Evolutionary conservation across 2,888 invertebrate genomes (phyloP).

Genomic region (Drosophila barbarae): DNA sequence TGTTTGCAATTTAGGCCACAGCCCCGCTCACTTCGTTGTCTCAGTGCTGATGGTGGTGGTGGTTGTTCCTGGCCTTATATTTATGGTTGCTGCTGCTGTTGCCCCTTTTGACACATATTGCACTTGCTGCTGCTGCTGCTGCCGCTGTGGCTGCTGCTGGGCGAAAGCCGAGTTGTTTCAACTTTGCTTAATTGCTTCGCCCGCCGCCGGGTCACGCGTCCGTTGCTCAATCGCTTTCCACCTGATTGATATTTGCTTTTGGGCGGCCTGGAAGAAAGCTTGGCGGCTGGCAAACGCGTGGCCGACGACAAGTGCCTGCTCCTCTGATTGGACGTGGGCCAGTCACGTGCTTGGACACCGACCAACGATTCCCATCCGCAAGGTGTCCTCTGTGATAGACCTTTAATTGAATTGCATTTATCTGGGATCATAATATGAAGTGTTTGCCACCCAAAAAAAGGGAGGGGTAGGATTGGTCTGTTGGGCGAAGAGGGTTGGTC

Average conservation of each 20-base stretch:
- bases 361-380: not conserved
- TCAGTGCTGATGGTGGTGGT: slow-evolving; percentile 35
- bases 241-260: slow-evolving; percentile 41
- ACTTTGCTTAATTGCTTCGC: slow-evolving; percentile 56
- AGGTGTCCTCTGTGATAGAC: slow-evolving; percentile 31
- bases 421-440: slow-evolving; percentile 51
- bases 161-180: slow-evolving; percentile 49
- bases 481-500: slow-evolving; percentile 11
- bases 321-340: slow-evolving; percentile 51
- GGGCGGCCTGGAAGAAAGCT: slow-evolving; percentile 27
- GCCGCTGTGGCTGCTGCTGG: slow-evolving; percentile 10
- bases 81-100: slow-evolving; percentile 38
- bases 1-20: slow-evolving; percentile 78
- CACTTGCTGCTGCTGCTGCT: slow-evolving; percentile 55
- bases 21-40: slow-evolving; percentile 57
- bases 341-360: slow-evolving; percentile 50
- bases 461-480: not conserved
- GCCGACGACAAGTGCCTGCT: slow-evolving; percentile 35
- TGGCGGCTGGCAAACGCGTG: slow-evolving; percentile 20
- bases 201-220: slow-evolving; percentile 54
- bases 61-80: slow-evolving; percentile 28
- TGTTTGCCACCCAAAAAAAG: slow-evolving; percentile 26
- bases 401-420: slow-evolving; percentile 56
- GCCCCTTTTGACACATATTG: slow-evolving; percentile 63
- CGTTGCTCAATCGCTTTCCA: slow-evolving; percentile 46